Base-by-base conservation (phyloP, 2,888 invertebrate species). In the Epirrita christyi region DNA sequence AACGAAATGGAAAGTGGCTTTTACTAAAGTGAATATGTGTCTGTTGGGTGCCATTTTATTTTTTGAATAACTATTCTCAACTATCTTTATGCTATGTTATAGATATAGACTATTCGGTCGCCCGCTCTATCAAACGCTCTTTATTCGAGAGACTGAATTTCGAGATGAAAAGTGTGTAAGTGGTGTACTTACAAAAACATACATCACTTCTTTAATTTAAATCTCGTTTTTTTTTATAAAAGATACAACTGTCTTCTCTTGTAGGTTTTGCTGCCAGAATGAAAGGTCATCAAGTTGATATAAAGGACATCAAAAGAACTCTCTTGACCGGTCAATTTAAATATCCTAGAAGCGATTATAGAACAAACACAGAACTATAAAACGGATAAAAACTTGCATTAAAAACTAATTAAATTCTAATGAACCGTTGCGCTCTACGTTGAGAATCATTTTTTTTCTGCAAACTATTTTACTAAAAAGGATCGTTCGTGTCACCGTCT, bases 401-500 rank as follows among this genome's bases (percentile, higher is more conserved):
- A 68, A 70, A 66, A 56, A 38, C 63, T 72, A 78, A 76, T 76
- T 72, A 74, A 67, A 61, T 68, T 65, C 66, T 68, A 72, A 70
- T 66, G 61, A 70, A 68, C 67, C 59, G 8, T 32, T 32, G 55
- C 64, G 56, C 64, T 63, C 42, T 61, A 56, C 67, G 68, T 69
- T 54, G 67, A 68, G 68, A 73, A 67, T 72, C 62, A 73, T 76
- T 81, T 83, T 82, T 76, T 85, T 80, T 78, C 73, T 81, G 80
- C 80, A 83, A 83, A 79, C 78, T 79, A 83, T 86, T 86, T 83
- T 72, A 79, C 85, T 85, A 81, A 86, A 86, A 86, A 86, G 86
- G 87, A 84, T 80, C 80, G 77, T 86, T 86, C 83, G 81, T 85
- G 89, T 87, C 86, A 75, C 84, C 80, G 79, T 64, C 76, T 73